A percentile compares a stretch with the other conserved stretches of the same genome.
These are phyloP conservation scores for Galago senegalensis DNA, from an alignment of 2,797 vertebrate genomes.

Conservation along the genomic window DNA sequence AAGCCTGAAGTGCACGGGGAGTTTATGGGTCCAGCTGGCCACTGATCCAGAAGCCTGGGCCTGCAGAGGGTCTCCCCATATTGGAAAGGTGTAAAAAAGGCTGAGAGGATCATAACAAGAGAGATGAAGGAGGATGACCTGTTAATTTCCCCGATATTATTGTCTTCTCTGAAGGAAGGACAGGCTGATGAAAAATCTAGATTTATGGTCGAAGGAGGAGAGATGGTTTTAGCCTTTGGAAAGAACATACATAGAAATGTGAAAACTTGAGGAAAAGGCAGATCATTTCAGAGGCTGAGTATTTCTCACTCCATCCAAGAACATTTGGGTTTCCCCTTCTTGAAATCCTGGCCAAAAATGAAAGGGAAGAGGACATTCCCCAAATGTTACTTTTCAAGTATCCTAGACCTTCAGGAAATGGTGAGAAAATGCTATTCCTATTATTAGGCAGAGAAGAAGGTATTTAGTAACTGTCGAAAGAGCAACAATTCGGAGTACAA, in stretches of 20 bases:
- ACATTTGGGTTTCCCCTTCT: slow-evolving; percentile 48
- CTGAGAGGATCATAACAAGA: neutral
- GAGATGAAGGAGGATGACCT: neutral
- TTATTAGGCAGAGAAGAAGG: slow-evolving; percentile 27
- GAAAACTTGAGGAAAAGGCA: slow-evolving; percentile 68
- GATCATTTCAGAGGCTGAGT: slow-evolving; percentile 48
- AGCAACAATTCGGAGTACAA: neutral
- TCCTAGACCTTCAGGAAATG: slow-evolving; percentile 57
- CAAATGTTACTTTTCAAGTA: slow-evolving; percentile 45
- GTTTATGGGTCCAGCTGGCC: no score
- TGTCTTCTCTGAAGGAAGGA: slow-evolving; percentile 44
- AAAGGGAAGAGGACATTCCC: neutral
- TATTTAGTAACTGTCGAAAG: neutral
- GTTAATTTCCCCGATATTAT: slow-evolving; percentile 22
- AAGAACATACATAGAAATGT: slow-evolving; percentile 56
- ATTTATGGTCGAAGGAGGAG: slow-evolving; percentile 16
- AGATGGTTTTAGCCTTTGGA: slow-evolving; percentile 61
- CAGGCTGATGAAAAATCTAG: slow-evolving; percentile 18
- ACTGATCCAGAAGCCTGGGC: neutral
- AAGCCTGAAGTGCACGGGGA: neutral
- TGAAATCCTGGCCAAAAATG: slow-evolving; percentile 58
- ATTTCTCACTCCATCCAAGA: slow-evolving; percentile 54
- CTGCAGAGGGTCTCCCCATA: neutral
- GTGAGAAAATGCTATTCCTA: neutral
- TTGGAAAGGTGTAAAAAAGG: neutral